Conservation (phyloP, 2,113 vertebrate genomes). For the Rhipidura dahli region DNA sequence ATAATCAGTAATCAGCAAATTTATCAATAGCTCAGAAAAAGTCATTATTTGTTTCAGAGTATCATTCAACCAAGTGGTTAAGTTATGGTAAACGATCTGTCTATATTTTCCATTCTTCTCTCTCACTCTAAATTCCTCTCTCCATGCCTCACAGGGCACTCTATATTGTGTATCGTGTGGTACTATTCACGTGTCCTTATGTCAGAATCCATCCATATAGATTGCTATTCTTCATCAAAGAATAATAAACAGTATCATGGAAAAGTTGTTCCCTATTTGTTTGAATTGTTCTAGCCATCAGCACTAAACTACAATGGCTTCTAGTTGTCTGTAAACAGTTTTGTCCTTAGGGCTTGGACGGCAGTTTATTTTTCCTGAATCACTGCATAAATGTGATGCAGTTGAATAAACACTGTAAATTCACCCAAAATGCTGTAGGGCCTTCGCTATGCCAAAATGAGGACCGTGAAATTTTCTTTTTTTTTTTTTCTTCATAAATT, state of each 20-base stretch:
- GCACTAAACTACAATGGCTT: slow-evolving; percentile 13
- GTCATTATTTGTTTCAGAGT: neutral
- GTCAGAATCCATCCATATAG: neutral
- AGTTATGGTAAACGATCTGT: neutral
- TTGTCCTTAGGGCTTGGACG: slow-evolving; percentile 32
- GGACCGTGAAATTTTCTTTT: neutral
- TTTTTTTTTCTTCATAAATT: slow-evolving; percentile 28
- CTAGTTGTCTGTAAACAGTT: slow-evolving; percentile 45
- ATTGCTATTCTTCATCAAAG: neutral
- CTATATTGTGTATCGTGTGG: neutral
- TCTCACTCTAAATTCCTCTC: neutral
- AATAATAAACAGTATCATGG: neutral
- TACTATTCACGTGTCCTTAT: neutral
- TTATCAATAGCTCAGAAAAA: neutral
- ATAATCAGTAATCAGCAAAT: no score
- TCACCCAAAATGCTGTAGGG: neutral
- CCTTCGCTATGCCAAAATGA: slow-evolving; percentile 23
- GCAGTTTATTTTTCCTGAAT: slow-evolving; percentile 58
- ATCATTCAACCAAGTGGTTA: neutral
- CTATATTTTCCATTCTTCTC: neutral
- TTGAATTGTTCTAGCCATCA: neutral
- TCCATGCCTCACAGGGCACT: neutral
- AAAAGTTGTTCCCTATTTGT: slow-evolving; percentile 18
- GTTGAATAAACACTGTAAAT: slow-evolving; percentile 33
- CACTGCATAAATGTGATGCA: slow-evolving; percentile 41